Conservation (phyloP, 2,113 vertebrate genomes). For the Ursus arctos region DNA sequence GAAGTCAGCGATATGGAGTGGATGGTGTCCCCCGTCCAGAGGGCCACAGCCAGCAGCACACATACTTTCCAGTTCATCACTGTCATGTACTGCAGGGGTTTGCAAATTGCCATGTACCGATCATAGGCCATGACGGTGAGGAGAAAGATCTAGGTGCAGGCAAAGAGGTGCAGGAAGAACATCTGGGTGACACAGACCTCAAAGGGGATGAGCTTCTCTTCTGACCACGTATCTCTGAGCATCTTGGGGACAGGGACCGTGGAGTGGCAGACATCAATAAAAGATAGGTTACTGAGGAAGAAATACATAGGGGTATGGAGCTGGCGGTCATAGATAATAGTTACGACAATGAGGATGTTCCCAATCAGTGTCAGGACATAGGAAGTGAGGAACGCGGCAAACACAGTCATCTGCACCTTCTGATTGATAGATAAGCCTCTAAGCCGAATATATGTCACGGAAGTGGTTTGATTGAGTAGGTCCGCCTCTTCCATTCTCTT, state of each 20-base stretch:
- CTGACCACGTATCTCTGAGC: conserved; percentile 76
- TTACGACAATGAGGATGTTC: conserved; percentile 82
- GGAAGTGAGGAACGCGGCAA: conserved; percentile 76
- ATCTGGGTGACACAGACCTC: conserved; percentile 82
- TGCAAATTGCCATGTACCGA: conserved; percentile 85
- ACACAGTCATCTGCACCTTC: conserved; percentile 66
- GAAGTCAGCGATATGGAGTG: too few species aligned
- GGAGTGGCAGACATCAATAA: conserved; percentile 84
- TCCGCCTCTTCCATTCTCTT: too few species aligned
- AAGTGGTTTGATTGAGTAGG: too few species aligned
- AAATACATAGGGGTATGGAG: conserved; percentile 86
- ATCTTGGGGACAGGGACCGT: conserved; percentile 85
- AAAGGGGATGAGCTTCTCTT: conserved; percentile 81
- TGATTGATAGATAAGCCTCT: conserved; percentile 77
- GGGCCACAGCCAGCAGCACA: conserved; percentile 60
- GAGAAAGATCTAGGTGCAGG: conserved; percentile 85
- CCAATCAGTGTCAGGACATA: conserved; percentile 82
- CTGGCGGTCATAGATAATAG: conserved; percentile 64
- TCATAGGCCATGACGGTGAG: conserved; percentile 87
- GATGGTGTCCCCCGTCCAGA: conserved; percentile 61
- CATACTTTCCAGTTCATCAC: conserved; percentile 85
- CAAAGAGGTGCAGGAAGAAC: conserved; percentile 85
- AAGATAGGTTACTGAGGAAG: conserved; percentile 86
- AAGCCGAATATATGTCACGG: conserved; percentile 72
- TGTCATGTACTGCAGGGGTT: conserved; percentile 82